Evolutionary conservation across 2,113 vertebrate genomes (phyloP), one percentile per base, ranked within the genome.

Genomic region (Eurypyga helias): DNA sequence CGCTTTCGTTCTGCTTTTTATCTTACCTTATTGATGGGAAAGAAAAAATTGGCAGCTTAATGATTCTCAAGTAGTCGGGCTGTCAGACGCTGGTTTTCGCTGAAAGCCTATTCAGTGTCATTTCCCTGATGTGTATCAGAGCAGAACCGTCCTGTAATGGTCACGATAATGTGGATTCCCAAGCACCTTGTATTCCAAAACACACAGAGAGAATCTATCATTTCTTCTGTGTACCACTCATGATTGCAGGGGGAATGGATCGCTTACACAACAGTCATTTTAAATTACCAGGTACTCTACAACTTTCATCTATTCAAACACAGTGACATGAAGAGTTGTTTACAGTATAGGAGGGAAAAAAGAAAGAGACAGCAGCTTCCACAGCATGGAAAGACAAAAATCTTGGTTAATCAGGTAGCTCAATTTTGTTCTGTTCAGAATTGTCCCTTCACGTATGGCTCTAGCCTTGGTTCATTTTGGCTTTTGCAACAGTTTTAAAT

Each of bases 1-100:
- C 0, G 0, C 71, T 73, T 76, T 72, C 1, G 0, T 96, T 94
- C 77, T 92, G 67, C 43, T 83, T 90, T 81, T 55, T 92, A 15
- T 91, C 83, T 78, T 80, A 57, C 31, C 61, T 73, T 94, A 91
- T 60, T 78, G 76, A 93, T 69, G 89, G 64, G 45, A 81, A 83
- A 67, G 19, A 34, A 83, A 90, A 90, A 88, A 80, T 52, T 64
- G 57, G 58, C 72, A 84, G 23, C 52, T 64, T 67, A 67, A 71
- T 75, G 75, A 93, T 93, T 84, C 87, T 21, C 33, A 71, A 86
- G 86, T 46, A 70, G 34, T 51, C 10, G 10, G 64, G 51, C 80
- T 86, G 61, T 94, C 89, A 94, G 72, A 84, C 6, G 12, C 25
- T 6, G 46, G 57, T 92, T 94, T 95, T 87, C 29, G 4, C 76